A percentile compares a stretch with the other conserved stretches of the same genome.
These are phyloP conservation scores for Mythimna impura DNA, from an alignment of 2,888 invertebrate species.

Conservation along the genomic window DNA sequence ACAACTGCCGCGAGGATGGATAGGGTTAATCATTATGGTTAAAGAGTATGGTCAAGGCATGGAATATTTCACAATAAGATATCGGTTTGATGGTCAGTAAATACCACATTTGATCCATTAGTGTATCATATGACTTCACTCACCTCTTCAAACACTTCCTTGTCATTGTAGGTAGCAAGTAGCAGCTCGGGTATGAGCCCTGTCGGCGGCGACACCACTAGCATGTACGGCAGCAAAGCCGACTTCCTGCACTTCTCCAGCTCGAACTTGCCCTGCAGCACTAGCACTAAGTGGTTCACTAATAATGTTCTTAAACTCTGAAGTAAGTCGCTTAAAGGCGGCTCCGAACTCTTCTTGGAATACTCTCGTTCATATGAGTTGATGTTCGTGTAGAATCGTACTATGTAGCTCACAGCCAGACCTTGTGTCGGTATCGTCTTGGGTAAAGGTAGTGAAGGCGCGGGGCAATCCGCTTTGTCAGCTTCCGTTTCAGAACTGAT, in stretches of 20 bases:
- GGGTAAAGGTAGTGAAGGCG: constrained; percentile 84
- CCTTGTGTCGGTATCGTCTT: constrained; percentile 84
- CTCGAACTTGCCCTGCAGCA: constrained; percentile 89
- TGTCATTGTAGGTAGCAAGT: constrained; percentile 91
- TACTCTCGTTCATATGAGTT: constrained; percentile 93
- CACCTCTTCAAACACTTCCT: constrained; percentile 90
- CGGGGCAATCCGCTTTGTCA: constrained; percentile 84
- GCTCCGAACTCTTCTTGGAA: constrained; percentile 94
- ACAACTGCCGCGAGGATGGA: too few species aligned
- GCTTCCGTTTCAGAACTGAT: constrained; percentile 79
- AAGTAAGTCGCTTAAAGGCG: constrained; percentile 93
- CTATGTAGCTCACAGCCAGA: constrained; percentile 85
- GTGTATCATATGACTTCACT: constrained; percentile 47
- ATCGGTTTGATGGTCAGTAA: too few species aligned
- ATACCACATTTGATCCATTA: too few species aligned
- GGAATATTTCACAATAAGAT: too few species aligned
- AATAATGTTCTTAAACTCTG: constrained; percentile 89
- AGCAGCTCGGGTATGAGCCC: constrained; percentile 94
- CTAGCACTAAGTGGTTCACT: constrained; percentile 90
- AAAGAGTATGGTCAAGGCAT: neutral
- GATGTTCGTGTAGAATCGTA: constrained; percentile 92
- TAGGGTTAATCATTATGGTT: too few species aligned
- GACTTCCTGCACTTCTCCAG: constrained; percentile 90
- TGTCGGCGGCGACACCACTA: constrained; percentile 93
- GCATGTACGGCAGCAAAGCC: constrained; percentile 92